Percentiles rank a stretch among this genome's conserved stretches.
Conservation (phyloP, 2,888 invertebrate species). For the Hirtodrosophila trivittata region DNA sequence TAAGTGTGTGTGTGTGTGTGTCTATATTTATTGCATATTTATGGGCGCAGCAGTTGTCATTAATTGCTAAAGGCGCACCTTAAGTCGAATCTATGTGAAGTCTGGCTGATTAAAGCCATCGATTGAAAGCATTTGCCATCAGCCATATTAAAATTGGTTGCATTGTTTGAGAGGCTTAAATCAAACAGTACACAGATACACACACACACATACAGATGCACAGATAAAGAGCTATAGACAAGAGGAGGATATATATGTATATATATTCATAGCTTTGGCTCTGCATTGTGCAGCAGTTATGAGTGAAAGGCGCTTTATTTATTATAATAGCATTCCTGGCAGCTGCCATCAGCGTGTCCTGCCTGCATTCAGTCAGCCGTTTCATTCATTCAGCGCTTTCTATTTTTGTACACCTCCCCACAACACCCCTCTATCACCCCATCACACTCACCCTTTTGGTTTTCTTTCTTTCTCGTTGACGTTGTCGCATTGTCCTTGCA, state of each 20-base stretch:
- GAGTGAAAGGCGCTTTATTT: constrained; percentile 79
- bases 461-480: constrained; percentile 19
- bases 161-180: constrained; percentile 53
- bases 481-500: constrained; percentile 78
- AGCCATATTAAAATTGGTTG: constrained; percentile 63
- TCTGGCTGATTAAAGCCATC: constrained; percentile 51
- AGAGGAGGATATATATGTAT: constrained; percentile 16
- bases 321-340: constrained; percentile 74
- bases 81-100: constrained; percentile 12
- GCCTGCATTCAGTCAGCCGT: constrained; percentile 43
- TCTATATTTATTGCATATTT: constrained; percentile 66
- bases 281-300: constrained; percentile 69
- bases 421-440: not conserved
- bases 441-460: not conserved
- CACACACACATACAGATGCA: constrained; percentile 20
- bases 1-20: constrained; percentile 13
- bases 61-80: constrained; percentile 56
- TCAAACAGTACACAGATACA: constrained; percentile 34
- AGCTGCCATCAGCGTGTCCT: constrained; percentile 30
- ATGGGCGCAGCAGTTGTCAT: constrained; percentile 65
- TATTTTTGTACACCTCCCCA: constrained; percentile 7
- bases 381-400: constrained; percentile 50
- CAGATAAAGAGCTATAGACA: constrained; percentile 1
- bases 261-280: constrained; percentile 44
- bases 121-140: constrained; percentile 54